Conservation (phyloP, 2,888 invertebrate genomes). For the Andrena fulva region DNA sequence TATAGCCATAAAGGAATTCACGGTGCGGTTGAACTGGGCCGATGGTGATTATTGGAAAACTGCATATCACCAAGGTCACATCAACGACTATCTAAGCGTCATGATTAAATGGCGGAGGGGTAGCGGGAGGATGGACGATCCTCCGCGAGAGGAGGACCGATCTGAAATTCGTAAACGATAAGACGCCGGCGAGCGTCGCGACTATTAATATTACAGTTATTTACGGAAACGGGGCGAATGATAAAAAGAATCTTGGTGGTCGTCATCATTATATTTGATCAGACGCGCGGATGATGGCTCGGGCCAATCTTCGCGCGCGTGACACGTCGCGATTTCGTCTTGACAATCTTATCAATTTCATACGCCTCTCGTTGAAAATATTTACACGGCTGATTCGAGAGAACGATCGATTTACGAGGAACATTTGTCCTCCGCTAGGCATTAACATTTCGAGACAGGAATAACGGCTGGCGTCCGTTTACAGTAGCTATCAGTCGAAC, state of each 20-base stretch:
- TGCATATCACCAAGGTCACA: slow-evolving; percentile 73
- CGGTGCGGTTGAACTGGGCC: slow-evolving; percentile 80
- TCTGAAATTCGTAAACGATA: slow-evolving; percentile 24
- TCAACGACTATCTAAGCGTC: slow-evolving; percentile 51
- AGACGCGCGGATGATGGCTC: slow-evolving; percentile 10
- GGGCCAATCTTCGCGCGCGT: slow-evolving; percentile 1
- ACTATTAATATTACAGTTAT: slow-evolving; percentile 60
- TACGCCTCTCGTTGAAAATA: neutral
- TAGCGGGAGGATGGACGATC: neutral
- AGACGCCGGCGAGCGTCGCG: slow-evolving; percentile 15
- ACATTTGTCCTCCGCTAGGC: slow-evolving; percentile 5
- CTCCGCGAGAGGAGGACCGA: neutral
- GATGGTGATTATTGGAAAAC: slow-evolving; percentile 82
- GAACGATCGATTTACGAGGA: neutral
- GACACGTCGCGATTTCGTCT: neutral
- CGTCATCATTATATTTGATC: slow-evolving; percentile 58
- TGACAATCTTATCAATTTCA: slow-evolving; percentile 23
- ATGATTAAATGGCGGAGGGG: slow-evolving; percentile 28
- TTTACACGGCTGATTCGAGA: neutral
- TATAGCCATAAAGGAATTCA: slow-evolving; percentile 82
- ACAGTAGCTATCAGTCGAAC: neutral
- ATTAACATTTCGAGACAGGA: slow-evolving; percentile 26
- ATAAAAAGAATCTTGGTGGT: slow-evolving; percentile 34
- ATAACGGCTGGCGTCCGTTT: slow-evolving; percentile 16
- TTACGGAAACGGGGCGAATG: slow-evolving; percentile 48